Conservation (phyloP, 2,797 vertebrate genomes). For the Pachyuromys duprasi region DNA sequence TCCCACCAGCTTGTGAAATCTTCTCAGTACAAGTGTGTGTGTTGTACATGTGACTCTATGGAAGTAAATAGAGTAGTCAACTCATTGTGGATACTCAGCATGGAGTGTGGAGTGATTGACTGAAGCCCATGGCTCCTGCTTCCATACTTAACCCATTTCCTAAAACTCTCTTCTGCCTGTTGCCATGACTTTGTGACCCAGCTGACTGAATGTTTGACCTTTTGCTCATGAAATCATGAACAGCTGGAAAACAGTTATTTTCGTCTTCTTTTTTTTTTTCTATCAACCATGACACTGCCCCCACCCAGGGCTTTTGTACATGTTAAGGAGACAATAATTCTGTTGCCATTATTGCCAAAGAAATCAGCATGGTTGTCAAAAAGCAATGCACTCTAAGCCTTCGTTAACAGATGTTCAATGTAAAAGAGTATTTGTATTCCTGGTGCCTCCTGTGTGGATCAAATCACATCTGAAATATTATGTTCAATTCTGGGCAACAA, state of each 20-base stretch:
- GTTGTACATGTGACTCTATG: background rate
- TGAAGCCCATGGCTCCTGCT: background rate
- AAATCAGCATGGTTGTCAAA: conserved; percentile 36
- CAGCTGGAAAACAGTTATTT: conserved; percentile 51
- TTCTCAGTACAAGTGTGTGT: background rate
- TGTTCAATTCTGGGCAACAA: conserved; percentile 64
- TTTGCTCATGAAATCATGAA: conserved; percentile 44
- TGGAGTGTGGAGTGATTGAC: background rate
- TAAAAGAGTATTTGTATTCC: conserved; percentile 49
- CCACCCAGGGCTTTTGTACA: conserved; percentile 7
- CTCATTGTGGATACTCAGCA: background rate
- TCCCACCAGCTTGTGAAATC: background rate
- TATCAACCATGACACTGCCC: background rate
- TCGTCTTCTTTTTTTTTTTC: conserved; percentile 49
- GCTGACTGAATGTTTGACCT: background rate
- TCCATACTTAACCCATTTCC: background rate
- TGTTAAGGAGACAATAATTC: background rate
- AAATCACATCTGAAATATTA: conserved; percentile 64
- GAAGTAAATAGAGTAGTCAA: background rate
- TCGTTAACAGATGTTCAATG: conserved; percentile 46
- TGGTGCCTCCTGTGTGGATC: conserved; percentile 40
- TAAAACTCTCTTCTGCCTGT: background rate
- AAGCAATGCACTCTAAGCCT: background rate
- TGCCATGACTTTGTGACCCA: background rate
- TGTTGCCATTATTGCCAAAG: conserved; percentile 33